Evolutionary conservation across 2,797 vertebrate genomes (phyloP).

Genomic region (Characodon lateralis): DNA sequence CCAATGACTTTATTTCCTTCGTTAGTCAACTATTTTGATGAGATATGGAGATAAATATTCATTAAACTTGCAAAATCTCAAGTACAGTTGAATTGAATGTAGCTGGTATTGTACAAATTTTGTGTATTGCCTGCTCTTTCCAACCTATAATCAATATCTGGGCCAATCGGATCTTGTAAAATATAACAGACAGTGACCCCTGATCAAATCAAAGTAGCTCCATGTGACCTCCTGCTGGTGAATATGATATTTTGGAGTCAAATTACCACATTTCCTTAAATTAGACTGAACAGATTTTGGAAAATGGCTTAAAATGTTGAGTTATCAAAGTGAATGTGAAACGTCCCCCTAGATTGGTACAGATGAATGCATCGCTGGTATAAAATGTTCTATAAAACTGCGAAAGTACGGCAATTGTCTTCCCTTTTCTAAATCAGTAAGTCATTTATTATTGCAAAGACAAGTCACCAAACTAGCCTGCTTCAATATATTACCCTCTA

Average conservation of each 20-base stretch:
- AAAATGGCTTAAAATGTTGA: background rate
- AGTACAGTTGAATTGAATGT: background rate
- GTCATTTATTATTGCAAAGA: slow-evolving; percentile 27
- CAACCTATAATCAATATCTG: background rate
- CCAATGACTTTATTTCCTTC: background rate
- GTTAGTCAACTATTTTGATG: background rate
- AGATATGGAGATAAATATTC: background rate
- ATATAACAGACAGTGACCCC: background rate
- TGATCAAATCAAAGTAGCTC: background rate
- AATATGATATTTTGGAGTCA: background rate
- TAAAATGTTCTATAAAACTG: background rate
- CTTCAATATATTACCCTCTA: slow-evolving; percentile 26
- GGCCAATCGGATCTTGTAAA: background rate
- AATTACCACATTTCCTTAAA: background rate
- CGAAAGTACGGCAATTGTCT: slow-evolving; percentile 13
- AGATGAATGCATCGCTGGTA: background rate
- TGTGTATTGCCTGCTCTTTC: background rate
- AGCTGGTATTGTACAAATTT: background rate
- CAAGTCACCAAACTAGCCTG: slow-evolving; percentile 25
- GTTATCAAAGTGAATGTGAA: background rate
- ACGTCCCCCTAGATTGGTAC: background rate
- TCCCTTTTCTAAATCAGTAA: slow-evolving; percentile 45
- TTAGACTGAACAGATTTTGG: background rate
- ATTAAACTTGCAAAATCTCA: background rate
- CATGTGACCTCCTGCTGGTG: background rate